Evolutionary conservation across 1,140 invertebrate species (phyloP).

Genomic region (Macrosteles quadrilineatus): DNA sequence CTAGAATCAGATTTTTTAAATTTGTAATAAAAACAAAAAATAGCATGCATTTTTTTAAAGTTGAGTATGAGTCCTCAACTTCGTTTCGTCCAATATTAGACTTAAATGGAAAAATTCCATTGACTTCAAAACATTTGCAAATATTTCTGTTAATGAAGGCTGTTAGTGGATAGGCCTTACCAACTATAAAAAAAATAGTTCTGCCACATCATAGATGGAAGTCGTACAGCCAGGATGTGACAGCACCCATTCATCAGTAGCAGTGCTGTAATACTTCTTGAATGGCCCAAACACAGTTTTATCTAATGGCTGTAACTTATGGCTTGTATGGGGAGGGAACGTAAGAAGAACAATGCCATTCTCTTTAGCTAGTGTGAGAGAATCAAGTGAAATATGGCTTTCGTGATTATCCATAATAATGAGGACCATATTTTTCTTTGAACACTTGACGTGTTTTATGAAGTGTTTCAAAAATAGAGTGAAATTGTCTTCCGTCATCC

Average conservation of each 20-base stretch:
- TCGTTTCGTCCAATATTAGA: no score
- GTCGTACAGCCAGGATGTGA: no score
- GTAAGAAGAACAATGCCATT: conserved; percentile 27
- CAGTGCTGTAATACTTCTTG: no score
- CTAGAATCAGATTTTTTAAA: no score
- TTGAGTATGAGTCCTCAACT: no score
- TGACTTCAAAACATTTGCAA: not conserved
- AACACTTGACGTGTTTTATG: conserved; percentile 12
- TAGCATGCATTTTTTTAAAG: no score
- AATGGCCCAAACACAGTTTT: conserved; percentile 35
- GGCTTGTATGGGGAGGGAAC: conserved; percentile 37
- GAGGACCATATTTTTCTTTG: conserved; percentile 31
- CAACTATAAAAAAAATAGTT: no score
- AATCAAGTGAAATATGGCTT: conserved; percentile 25
- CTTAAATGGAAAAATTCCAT: not conserved
- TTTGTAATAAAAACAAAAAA: no score
- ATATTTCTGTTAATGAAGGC: not conserved
- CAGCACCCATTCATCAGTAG: no score
- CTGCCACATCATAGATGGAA: no score
- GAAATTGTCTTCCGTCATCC: conserved; percentile 50
- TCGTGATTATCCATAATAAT: conserved; percentile 39
- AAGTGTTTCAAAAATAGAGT: conserved; percentile 31
- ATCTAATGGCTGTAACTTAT: conserved; percentile 39
- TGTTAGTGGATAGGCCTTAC: not conserved
- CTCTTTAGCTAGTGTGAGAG: conserved; percentile 16